Conservation (phyloP, 2,797 vertebrate genomes). For the Morelia viridis region DNA sequence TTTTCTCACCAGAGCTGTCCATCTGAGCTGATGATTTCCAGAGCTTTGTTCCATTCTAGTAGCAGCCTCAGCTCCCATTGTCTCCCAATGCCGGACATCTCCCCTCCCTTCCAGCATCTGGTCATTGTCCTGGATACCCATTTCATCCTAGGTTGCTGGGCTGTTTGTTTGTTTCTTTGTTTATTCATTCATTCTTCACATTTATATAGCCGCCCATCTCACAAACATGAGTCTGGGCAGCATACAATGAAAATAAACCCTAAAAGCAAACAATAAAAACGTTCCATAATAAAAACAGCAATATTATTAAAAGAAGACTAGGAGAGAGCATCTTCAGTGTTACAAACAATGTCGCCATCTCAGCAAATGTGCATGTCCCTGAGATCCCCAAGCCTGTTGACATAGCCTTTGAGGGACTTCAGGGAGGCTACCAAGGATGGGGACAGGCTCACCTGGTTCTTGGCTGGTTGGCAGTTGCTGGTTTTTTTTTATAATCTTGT, state of each 20-base stretch:
- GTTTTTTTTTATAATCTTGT: background rate
- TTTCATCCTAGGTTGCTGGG: background rate
- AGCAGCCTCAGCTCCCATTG: background rate
- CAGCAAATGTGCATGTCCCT: too few species aligned
- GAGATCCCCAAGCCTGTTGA: too few species aligned
- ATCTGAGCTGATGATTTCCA: background rate
- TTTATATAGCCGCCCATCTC: background rate
- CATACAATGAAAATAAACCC: background rate
- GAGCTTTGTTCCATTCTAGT: background rate
- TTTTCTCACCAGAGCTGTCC: background rate
- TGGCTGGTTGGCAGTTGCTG: background rate
- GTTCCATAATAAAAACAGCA: background rate
- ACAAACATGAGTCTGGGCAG: background rate
- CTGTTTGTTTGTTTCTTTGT: background rate
- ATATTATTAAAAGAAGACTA: background rate
- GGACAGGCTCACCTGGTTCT: background rate
- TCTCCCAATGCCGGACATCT: background rate
- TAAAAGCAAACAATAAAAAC: background rate
- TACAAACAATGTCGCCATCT: too few species aligned
- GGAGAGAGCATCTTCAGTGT: too few species aligned
- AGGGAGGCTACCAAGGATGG: background rate
- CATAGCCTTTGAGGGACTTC: background rate
- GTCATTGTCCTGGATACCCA: background rate
- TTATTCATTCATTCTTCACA: background rate
- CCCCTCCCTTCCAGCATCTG: background rate